A percentile compares a stretch with the other conserved stretches of the same genome.
Evolutionary conservation across 2,113 vertebrate genomes (phyloP).

Genomic region (Chlorocebus sabaeus): DNA sequence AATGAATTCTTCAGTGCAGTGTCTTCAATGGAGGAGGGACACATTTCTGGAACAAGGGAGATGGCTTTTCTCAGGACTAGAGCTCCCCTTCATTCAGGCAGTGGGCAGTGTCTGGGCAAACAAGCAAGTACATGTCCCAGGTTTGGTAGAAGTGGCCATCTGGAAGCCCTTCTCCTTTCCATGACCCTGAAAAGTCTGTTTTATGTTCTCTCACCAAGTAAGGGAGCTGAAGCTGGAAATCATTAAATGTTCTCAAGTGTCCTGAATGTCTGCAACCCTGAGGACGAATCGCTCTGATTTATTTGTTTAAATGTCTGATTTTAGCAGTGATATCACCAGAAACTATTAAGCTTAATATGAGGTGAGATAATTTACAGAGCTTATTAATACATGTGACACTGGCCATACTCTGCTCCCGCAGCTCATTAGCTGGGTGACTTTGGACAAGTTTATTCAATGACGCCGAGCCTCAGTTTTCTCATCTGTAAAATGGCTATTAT

Average conservation of each 20-base stretch:
- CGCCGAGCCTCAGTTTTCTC: slow-evolving; percentile 49
- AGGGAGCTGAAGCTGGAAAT: not conserved
- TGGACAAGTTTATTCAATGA: slow-evolving; percentile 43
- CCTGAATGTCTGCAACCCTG: not conserved
- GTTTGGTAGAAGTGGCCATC: not conserved
- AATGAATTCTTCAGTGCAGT: not conserved
- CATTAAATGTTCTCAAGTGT: slow-evolving; percentile 25
- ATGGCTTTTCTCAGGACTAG: not conserved
- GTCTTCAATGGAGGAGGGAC: not conserved
- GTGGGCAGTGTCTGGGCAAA: not conserved
- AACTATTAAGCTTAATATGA: slow-evolving; percentile 57
- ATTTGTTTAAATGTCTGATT: slow-evolving; percentile 56
- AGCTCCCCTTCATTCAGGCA: not conserved
- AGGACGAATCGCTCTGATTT: not conserved
- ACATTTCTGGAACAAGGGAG: not conserved
- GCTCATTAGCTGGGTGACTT: slow-evolving; percentile 58
- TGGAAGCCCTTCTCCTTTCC: not conserved
- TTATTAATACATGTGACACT: slow-evolving; percentile 52
- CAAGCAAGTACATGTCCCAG: not conserved
- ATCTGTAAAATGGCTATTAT: slow-evolving; percentile 56
- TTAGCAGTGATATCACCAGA: slow-evolving; percentile 67
- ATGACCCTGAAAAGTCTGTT: not conserved
- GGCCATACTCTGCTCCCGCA: not conserved
- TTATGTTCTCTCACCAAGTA: not conserved
- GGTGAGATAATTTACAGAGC: slow-evolving; percentile 67